Percentiles rank a stretch among this genome's conserved stretches.
Evolutionary conservation across 2,797 vertebrate genomes (phyloP).

Genomic region (Coccyzus lansbergi): DNA sequence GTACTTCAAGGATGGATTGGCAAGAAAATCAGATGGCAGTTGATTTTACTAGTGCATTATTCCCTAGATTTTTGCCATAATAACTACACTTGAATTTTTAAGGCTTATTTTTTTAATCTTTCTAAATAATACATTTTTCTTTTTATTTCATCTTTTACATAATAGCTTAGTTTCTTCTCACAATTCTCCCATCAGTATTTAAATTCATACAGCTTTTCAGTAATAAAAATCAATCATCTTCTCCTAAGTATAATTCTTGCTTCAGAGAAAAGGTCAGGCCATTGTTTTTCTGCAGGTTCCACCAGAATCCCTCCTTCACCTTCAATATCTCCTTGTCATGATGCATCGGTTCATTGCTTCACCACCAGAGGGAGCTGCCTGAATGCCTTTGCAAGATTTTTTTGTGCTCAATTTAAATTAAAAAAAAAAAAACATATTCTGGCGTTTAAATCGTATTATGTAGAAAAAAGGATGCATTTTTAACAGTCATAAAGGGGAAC

Average conservation of each 20-base stretch:
- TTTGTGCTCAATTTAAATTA: background rate
- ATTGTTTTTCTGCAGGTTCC: background rate
- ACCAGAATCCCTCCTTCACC: background rate
- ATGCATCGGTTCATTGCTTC: background rate
- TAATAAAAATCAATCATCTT: background rate
- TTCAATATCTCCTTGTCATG: background rate
- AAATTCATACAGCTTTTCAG: background rate
- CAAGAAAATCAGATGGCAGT: background rate
- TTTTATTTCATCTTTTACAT: background rate
- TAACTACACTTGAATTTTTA: background rate
- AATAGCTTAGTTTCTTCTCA: background rate
- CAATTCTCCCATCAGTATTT: background rate
- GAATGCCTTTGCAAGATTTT: conserved; percentile 1
- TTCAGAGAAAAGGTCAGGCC: background rate
- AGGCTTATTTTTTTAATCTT: background rate
- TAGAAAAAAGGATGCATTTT: background rate
- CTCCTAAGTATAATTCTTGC: background rate
- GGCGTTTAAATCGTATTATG: background rate
- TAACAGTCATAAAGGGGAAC: background rate
- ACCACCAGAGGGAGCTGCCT: conserved; percentile 56
- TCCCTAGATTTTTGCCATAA: background rate
- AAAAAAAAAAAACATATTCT: background rate
- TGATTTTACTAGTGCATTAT: background rate
- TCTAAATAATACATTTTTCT: rapidly evolving
- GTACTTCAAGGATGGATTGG: background rate